phyloP scores from a whole-genome alignment of 2,888 invertebrate genomes.

The Archips xylosteana region DNA sequence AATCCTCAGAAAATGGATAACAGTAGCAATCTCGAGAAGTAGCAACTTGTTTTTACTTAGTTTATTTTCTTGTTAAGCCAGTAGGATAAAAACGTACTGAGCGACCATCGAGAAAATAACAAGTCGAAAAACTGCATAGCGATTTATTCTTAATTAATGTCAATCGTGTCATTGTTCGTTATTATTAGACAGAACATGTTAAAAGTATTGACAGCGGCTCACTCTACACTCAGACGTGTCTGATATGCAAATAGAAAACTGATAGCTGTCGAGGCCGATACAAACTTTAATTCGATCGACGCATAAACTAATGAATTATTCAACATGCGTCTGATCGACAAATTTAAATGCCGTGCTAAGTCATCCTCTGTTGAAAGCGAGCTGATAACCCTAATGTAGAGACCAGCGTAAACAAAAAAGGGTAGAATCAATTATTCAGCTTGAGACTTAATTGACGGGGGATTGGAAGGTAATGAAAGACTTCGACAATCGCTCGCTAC shows the following conservation, averaged over 20 bases:
- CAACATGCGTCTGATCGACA: constrained; percentile 61
- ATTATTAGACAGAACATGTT: constrained; percentile 44
- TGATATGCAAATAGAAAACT: constrained; percentile 72
- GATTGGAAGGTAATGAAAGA: constrained; percentile 28
- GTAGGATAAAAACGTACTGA: no score
- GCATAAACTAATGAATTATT: constrained; percentile 72
- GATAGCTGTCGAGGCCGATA: constrained; percentile 62
- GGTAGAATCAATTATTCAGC: constrained; percentile 7
- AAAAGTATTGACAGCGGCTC: constrained; percentile 51
- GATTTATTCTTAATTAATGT: constrained; percentile 1
- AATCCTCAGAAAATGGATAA: background rate
- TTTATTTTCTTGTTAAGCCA: background rate
- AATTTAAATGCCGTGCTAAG: constrained; percentile 62
- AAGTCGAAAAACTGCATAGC: background rate
- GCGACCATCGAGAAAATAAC: no score
- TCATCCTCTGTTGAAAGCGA: constrained; percentile 51
- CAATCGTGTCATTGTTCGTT: constrained; percentile 12
- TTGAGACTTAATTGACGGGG: constrained; percentile 12
- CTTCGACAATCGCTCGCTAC: constrained; percentile 5
- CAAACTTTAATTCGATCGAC: constrained; percentile 69
- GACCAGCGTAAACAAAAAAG: constrained; percentile 4
- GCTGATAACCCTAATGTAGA: constrained; percentile 39
- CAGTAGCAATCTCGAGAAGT: background rate
- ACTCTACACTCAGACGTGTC: constrained; percentile 50
- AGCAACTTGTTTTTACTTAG: background rate